Percentiles rank a stretch among this genome's conserved stretches.
phyloP scores from a whole-genome alignment of 2,797 vertebrate genomes.

The Karalla daura region DNA sequence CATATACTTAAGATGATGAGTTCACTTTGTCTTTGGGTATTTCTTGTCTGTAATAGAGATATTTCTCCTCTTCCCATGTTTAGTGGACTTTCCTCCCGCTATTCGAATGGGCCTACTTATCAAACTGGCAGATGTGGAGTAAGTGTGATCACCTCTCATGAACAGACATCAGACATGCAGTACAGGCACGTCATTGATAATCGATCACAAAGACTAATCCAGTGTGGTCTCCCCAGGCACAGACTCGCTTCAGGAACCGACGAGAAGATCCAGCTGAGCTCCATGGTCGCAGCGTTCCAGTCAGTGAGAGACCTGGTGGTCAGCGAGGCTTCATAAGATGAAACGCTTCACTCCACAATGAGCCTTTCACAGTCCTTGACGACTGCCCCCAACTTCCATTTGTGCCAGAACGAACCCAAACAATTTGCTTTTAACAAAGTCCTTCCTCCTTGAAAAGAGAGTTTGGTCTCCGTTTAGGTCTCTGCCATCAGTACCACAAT shows the following conservation, averaged over 20 bases:
- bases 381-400: background rate
- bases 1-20: background rate
- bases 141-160: constrained; percentile 68
- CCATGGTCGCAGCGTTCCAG: constrained; percentile 96
- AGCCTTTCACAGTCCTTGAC: background rate
- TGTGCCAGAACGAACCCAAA: background rate
- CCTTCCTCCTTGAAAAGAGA: background rate
- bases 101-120: constrained; percentile 91
- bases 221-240: constrained; percentile 78
- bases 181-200: background rate
- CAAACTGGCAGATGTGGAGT: constrained; percentile 97
- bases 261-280: constrained; percentile 97
- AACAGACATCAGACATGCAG: background rate
- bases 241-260: constrained; percentile 92
- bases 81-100: constrained; percentile 93
- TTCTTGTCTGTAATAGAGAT: background rate
- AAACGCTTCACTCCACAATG: background rate
- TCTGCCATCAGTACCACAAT: background rate
- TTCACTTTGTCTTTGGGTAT: background rate
- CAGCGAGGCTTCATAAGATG: constrained; percentile 86
- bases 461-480: background rate
- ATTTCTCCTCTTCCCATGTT: background rate
- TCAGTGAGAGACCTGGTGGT: constrained; percentile 93
- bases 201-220: background rate
- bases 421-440: background rate